These are phyloP conservation scores for Baronia brevicornis DNA, from an alignment of 2,888 invertebrate genomes.

Conservation along the genomic window DNA sequence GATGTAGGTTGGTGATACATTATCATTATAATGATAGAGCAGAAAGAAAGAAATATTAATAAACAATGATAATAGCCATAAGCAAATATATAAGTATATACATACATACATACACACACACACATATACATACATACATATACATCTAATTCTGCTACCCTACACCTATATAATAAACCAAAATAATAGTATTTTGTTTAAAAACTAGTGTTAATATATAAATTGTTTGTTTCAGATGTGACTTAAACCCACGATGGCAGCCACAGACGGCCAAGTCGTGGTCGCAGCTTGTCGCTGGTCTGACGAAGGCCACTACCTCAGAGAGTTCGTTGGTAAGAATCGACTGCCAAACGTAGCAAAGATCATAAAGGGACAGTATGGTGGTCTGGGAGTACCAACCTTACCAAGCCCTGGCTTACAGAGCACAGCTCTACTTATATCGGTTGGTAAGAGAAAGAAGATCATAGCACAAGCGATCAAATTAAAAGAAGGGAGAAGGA, in stretches of 20 bases:
- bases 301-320: constrained; percentile 83
- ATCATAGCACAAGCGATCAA: constrained; percentile 92
- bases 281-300: constrained; percentile 88
- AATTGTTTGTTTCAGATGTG: constrained; percentile 68
- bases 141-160: no score
- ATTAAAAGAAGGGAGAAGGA: constrained; percentile 89
- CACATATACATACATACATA: no score
- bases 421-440: constrained; percentile 89
- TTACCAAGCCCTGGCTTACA: constrained; percentile 90
- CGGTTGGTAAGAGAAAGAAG: constrained; percentile 89
- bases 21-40: no score
- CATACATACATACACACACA: no score
- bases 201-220: not conserved
- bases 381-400: constrained; percentile 91
- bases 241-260: constrained; percentile 81
- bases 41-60: no score
- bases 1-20: no score
- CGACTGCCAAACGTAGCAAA: constrained; percentile 90
- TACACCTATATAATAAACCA: no score
- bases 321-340: constrained; percentile 84
- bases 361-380: constrained; percentile 95
- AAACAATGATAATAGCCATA: no score
- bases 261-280: constrained; percentile 92
- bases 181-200: no score
- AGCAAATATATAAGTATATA: no score